Percentiles rank a stretch among this genome's conserved stretches.
Evolutionary conservation across 35 echinoderm and acorn worm genomes (phyloP).

Genomic region (Lytechinus pictus): DNA sequence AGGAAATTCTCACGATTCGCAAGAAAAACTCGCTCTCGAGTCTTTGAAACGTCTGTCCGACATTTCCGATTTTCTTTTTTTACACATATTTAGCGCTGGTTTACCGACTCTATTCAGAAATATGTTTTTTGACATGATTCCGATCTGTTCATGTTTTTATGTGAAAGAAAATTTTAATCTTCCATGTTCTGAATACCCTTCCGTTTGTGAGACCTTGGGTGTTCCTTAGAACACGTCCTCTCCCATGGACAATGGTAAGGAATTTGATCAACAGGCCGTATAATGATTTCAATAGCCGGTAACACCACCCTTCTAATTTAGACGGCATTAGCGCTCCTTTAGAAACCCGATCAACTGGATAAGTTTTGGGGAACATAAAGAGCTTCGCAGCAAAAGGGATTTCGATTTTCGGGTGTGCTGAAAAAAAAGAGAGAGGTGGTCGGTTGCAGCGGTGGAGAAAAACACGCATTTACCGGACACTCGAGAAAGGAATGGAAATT

Average conservation of each 20-base stretch:
- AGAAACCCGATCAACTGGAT: conserved; percentile 57
- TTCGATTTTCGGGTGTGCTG: conserved; percentile 24
- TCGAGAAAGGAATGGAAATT: not conserved
- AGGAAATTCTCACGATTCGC: not conserved
- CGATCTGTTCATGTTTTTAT: conserved; percentile 4
- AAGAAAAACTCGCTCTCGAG: not conserved
- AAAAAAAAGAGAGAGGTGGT: not conserved
- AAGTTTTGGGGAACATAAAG: conserved; percentile 35
- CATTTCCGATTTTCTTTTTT: not conserved
- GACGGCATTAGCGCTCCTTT: conserved; percentile 65
- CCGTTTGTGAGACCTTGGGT: conserved; percentile 2
- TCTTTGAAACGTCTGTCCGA: not conserved
- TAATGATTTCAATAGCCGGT: conserved; percentile 64
- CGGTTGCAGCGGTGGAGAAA: not conserved
- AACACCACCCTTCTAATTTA: conserved; percentile 73
- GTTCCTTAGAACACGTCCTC: conserved; percentile 40
- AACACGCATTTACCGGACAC: not conserved
- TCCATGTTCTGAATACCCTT: not conserved
- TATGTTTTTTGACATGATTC: not conserved
- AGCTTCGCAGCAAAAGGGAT: conserved; percentile 25
- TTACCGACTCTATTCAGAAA: not conserved
- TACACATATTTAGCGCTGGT: not conserved
- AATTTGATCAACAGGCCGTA: conserved; percentile 66
- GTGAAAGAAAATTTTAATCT: not conserved
- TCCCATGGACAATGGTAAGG: conserved; percentile 36